These are phyloP conservation scores for Carettochelys insculpta DNA, from an alignment of 2,113 vertebrate genomes.

Conservation along the genomic window DNA sequence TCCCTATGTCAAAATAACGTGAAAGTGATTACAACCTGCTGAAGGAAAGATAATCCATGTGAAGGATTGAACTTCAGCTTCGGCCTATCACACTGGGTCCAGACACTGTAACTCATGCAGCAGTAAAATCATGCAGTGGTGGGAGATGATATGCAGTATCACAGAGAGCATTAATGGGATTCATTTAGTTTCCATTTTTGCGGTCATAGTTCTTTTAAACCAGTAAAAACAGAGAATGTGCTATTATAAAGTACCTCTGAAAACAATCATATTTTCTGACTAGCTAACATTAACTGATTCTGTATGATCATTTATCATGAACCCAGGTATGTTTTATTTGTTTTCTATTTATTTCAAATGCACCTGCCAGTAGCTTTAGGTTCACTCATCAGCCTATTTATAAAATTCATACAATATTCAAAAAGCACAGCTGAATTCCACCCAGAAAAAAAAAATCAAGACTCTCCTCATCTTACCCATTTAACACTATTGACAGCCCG, in stretches of 20 bases:
- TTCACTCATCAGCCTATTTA: not conserved
- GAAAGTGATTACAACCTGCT: not conserved
- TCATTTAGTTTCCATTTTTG: not conserved
- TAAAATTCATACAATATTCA: not conserved
- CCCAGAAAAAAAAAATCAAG: not conserved
- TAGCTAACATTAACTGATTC: not conserved
- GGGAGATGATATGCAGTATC: not conserved
- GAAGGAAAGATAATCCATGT: not conserved
- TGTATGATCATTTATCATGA: not conserved
- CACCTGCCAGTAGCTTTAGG: not conserved
- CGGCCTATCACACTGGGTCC: not conserved
- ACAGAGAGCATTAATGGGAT: not conserved
- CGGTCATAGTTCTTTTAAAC: not conserved
- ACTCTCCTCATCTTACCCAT: not conserved
- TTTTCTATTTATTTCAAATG: not conserved
- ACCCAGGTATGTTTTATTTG: not conserved
- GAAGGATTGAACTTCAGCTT: not conserved
- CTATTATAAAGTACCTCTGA: not conserved
- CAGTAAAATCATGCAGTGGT: not conserved
- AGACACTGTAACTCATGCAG: not conserved
- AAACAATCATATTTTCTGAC: not conserved
- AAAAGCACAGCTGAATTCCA: not conserved
- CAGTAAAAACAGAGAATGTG: not conserved
- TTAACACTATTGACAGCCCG: not conserved
- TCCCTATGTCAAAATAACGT: not conserved